phyloP scores from a whole-genome alignment of 2,113 vertebrate species.

The Porphyrio hochstetteri region DNA sequence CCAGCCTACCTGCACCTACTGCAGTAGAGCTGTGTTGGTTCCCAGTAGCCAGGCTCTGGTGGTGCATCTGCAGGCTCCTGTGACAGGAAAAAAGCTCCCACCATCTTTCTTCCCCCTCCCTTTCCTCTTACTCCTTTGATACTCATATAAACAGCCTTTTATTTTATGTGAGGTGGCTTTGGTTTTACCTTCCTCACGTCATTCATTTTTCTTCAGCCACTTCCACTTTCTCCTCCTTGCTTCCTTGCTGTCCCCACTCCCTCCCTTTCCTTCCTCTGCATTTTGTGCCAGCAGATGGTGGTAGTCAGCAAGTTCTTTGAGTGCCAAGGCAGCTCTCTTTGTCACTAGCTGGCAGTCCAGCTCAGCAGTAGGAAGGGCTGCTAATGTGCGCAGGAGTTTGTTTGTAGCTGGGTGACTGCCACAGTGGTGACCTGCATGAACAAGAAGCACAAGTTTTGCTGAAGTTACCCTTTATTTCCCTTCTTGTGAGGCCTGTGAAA shows the following conservation, averaged over 20 bases:
- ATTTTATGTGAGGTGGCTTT: neutral
- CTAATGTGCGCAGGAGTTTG: neutral
- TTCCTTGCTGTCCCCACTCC: neutral
- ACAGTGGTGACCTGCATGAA: neutral
- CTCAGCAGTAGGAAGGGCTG: neutral
- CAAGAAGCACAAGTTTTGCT: neutral
- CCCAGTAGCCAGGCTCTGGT: neutral
- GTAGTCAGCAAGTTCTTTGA: constrained; percentile 16
- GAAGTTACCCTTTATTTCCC: neutral
- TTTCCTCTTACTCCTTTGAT: neutral
- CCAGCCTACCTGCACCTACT: neutral
- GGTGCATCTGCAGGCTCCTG: neutral
- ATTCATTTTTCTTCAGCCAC: neutral
- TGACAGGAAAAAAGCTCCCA: neutral
- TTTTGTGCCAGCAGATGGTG: constrained; percentile 40
- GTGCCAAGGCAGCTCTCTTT: neutral
- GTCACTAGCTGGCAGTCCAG: constrained; percentile 17
- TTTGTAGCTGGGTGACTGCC: neutral
- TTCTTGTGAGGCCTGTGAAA: neutral
- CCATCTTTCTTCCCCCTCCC: fast-evolving
- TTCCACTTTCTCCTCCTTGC: neutral
- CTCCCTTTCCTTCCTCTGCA: neutral
- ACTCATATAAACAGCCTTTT: neutral
- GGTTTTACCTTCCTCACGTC: neutral
- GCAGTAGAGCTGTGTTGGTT: neutral